phyloP scores from a whole-genome alignment of 2,888 invertebrate genomes.

The Pterostichus niger region DNA sequence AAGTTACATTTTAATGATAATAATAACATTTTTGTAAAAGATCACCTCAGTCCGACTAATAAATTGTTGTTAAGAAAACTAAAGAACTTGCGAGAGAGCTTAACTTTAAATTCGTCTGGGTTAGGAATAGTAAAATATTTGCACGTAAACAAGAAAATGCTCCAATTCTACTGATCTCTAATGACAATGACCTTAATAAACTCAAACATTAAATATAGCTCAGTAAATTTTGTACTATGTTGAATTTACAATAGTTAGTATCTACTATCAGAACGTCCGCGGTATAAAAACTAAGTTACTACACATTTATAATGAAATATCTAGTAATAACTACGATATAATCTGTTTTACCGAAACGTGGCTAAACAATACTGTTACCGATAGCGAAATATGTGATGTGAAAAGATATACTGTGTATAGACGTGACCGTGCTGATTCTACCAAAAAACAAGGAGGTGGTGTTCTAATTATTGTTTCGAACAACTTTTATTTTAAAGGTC shows the following conservation, averaged over 20 bases:
- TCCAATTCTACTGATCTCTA: neutral
- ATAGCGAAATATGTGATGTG: neutral
- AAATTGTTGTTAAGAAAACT: neutral
- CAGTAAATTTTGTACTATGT: neutral
- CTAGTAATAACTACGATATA: neutral
- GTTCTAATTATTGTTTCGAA: neutral
- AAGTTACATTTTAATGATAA: neutral
- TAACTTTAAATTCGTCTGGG: neutral
- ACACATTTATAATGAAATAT: neutral
- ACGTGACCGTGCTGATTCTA: neutral
- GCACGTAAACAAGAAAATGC: neutral
- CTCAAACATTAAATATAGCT: neutral
- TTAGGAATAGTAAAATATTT: neutral
- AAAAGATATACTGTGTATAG: neutral
- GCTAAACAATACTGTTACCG: neutral
- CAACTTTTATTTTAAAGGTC: neutral
- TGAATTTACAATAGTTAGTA: neutral
- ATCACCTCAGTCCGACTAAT: neutral
- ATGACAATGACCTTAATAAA: neutral
- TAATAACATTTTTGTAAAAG: neutral
- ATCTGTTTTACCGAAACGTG: neutral
- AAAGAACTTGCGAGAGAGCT: neutral
- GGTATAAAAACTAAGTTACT: neutral
- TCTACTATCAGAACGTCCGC: neutral
- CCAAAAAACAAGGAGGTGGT: constrained; percentile 15